Conservation (phyloP, 2,888 invertebrate species). For the Cistogaster globosa region DNA sequence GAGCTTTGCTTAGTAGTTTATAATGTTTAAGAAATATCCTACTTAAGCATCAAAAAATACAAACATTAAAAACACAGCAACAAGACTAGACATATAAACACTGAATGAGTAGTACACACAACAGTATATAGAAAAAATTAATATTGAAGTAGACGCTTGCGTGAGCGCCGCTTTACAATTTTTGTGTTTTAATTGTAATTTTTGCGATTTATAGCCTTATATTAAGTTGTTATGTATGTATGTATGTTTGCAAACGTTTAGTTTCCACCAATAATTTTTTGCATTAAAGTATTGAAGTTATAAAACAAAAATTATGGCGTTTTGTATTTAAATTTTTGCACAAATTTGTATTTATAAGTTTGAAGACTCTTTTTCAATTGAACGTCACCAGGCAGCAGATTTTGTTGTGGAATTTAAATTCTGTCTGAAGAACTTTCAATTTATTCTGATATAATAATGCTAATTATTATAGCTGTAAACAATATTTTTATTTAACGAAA, state of each 20-base stretch:
- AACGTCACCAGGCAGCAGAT: neutral
- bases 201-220: constrained; percentile 9
- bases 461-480: neutral
- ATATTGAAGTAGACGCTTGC: constrained; percentile 55
- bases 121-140: constrained; percentile 29
- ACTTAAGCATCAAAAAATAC: constrained; percentile 22
- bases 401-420: neutral
- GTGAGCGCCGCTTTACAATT: constrained; percentile 53
- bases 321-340: constrained; percentile 40
- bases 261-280: constrained; percentile 52
- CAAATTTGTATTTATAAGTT: constrained; percentile 12
- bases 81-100: constrained; percentile 6
- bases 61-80: constrained; percentile 26
- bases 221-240: constrained; percentile 4
- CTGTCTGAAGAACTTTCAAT: neutral
- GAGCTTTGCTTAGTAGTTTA: neutral
- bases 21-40: constrained; percentile 27
- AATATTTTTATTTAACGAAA: constrained; percentile 20
- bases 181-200: neutral
- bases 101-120: constrained; percentile 38
- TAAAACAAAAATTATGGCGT: constrained; percentile 35
- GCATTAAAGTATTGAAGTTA: constrained; percentile 32
- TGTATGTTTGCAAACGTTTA: constrained; percentile 24
- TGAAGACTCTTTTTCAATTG: neutral
- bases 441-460: neutral